Evolutionary conservation across 2,113 vertebrate genomes (phyloP).

Genomic region (Sialia sialis): DNA sequence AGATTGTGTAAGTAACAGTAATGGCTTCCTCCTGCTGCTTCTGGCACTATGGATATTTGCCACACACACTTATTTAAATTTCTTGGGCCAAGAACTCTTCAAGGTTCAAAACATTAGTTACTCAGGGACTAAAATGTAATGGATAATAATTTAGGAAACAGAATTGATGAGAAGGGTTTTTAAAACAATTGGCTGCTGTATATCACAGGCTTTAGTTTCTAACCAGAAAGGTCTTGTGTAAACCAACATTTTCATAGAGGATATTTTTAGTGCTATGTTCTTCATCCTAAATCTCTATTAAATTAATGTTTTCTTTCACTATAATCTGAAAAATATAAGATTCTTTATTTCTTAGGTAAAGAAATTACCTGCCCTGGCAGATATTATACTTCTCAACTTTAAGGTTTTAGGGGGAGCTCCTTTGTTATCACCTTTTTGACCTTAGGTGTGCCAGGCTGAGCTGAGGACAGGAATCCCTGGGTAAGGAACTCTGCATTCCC

Average conservation of each 20-base stretch:
- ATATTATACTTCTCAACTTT: background rate
- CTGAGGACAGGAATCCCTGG: background rate
- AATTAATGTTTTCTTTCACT: background rate
- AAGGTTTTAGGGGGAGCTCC: background rate
- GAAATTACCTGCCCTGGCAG: background rate
- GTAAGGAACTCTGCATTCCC: background rate
- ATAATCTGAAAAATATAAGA: background rate
- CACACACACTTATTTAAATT: background rate
- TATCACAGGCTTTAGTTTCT: background rate
- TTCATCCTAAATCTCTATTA: background rate
- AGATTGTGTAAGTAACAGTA: slow-evolving; percentile 61
- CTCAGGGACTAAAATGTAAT: background rate
- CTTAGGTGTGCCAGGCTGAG: background rate
- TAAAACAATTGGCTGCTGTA: background rate
- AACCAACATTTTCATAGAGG: background rate
- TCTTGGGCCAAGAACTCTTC: background rate
- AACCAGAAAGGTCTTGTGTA: background rate
- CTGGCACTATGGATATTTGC: slow-evolving; percentile 30
- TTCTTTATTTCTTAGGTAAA: background rate
- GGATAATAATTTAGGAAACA: background rate
- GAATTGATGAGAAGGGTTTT: background rate
- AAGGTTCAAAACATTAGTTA: background rate
- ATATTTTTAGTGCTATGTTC: background rate
- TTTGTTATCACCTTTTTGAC: background rate
- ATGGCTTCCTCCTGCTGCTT: slow-evolving; percentile 67